These are phyloP conservation scores for Tetramorium simillimum DNA, from an alignment of 1,140 invertebrate species.

Conservation along the genomic window DNA sequence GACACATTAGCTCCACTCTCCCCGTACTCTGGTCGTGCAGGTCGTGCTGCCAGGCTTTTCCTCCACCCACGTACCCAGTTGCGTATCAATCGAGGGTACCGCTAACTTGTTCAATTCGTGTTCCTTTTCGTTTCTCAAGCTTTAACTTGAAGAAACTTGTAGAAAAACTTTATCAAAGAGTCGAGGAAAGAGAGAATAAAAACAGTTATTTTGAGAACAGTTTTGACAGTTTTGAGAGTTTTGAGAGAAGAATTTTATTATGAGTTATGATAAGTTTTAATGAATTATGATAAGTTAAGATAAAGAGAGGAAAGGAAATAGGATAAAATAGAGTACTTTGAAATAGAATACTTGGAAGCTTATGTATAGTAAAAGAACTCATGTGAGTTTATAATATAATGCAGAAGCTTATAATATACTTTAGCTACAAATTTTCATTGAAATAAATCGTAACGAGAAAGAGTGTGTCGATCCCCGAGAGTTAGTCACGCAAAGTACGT, in stretches of 20 bases:
- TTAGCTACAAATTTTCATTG: neutral
- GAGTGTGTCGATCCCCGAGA: neutral
- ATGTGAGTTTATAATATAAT: no score
- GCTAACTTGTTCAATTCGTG: neutral
- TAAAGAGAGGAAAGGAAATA: neutral
- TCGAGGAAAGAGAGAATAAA: neutral
- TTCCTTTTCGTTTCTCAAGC: neutral
- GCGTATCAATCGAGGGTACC: constrained; percentile 70
- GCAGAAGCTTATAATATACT: neutral
- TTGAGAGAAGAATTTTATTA: neutral
- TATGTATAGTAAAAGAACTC: neutral
- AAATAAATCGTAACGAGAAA: neutral
- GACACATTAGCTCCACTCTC: constrained; percentile 72
- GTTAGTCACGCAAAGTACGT: constrained; percentile 22
- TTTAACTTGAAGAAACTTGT: neutral
- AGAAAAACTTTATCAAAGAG: neutral
- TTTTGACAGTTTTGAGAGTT: neutral
- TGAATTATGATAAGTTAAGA: neutral
- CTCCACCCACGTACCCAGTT: constrained; percentile 75
- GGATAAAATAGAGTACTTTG: neutral
- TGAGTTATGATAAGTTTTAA: no score
- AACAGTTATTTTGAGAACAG: neutral
- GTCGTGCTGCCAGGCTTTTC: constrained; percentile 74
- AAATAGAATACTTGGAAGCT: neutral
- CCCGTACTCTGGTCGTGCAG: constrained; percentile 71